Evolutionary conservation across 2,888 invertebrate species (phyloP).

Genomic region (Disparrhopalites patrizii): DNA sequence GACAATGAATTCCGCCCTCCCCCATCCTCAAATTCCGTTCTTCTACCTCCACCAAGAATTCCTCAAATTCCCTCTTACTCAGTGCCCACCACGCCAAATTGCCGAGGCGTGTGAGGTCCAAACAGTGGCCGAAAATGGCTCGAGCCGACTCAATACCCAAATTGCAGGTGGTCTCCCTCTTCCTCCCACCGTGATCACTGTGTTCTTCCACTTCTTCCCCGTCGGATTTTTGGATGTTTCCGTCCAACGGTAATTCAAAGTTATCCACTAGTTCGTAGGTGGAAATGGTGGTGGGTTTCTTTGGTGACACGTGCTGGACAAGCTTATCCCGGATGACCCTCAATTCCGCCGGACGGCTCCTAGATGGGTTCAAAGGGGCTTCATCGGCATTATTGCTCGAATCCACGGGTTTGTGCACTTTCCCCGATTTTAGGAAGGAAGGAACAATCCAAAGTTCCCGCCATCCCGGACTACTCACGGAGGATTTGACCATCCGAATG

Average conservation of each 20-base stretch:
- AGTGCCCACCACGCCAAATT: constrained; percentile 19
- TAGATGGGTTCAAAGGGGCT: neutral
- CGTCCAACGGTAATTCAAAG: too few relatives aligned
- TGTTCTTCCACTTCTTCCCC: neutral
- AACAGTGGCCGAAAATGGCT: neutral
- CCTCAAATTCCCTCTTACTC: neutral
- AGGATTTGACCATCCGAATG: neutral
- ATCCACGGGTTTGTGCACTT: neutral
- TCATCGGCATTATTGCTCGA: too few relatives aligned
- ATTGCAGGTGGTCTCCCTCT: constrained; percentile 7
- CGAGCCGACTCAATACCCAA: neutral
- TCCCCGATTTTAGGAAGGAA: neutral
- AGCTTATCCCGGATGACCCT: neutral
- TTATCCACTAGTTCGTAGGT: neutral
- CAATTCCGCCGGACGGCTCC: neutral
- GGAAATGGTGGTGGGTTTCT: neutral
- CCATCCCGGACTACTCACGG: neutral
- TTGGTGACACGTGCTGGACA: neutral
- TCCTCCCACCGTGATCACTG: neutral
- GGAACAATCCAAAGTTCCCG: constrained; percentile 13
- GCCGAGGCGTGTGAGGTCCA: neutral
- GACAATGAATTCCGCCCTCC: neutral
- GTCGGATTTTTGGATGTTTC: too few relatives aligned
- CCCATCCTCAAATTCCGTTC: neutral
- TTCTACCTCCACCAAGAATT: neutral